A percentile compares a stretch with the other conserved stretches of the same genome.
Conservation (phyloP, 2,113 vertebrate species). For the Spermophilus dauricus region DNA sequence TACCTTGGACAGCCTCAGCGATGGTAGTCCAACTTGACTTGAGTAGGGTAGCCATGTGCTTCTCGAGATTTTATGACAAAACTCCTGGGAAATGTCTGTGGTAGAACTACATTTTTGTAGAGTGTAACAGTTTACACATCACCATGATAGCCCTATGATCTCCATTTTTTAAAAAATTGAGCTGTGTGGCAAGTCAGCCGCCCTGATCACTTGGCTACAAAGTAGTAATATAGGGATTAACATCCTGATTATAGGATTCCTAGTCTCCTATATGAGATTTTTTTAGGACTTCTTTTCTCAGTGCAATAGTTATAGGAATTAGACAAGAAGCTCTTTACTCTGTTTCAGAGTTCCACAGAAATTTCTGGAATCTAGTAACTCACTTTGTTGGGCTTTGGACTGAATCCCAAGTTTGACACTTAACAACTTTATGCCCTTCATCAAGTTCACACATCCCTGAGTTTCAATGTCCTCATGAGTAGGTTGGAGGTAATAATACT, state of each 20-base stretch:
- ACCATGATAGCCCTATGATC: conserved; percentile 13
- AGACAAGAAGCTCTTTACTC: background rate
- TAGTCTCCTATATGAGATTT: background rate
- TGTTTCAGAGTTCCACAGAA: background rate
- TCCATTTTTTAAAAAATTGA: conserved; percentile 49
- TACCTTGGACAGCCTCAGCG: background rate
- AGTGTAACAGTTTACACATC: background rate
- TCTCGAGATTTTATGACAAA: conserved; percentile 54
- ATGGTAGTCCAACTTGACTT: background rate
- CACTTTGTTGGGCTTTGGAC: background rate
- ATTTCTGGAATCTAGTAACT: background rate
- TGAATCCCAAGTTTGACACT: background rate
- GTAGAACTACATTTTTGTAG: conserved; percentile 45
- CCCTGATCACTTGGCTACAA: background rate
- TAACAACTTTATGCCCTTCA: background rate
- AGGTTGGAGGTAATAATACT: background rate
- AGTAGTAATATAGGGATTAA: background rate
- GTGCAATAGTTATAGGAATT: background rate
- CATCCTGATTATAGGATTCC: background rate
- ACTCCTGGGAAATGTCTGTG: conserved; percentile 57
- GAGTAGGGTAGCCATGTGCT: conserved; percentile 61
- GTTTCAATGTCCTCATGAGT: background rate
- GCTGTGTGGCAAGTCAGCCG: background rate
- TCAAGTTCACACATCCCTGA: background rate
- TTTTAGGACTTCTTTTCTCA: background rate